Percentiles rank a stretch among this genome's conserved stretches.
Evolutionary conservation across 92 coral and sea anemone genomes (phyloP).

Genomic region (Anthopleura xanthogrammica): DNA sequence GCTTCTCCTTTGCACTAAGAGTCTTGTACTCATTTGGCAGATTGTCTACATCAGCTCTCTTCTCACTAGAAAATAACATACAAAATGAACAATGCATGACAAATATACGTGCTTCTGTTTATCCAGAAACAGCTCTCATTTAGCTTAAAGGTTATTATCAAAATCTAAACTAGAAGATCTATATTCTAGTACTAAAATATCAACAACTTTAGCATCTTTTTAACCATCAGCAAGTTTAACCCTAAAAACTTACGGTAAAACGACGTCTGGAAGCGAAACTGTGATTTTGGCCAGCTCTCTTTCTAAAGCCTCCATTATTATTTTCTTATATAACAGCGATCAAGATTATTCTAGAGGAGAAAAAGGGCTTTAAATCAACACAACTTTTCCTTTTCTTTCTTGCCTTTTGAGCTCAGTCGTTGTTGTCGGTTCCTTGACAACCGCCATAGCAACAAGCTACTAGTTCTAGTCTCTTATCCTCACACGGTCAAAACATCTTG

Average conservation of each 20-base stretch:
- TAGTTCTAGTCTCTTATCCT: background rate
- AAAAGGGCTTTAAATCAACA: background rate
- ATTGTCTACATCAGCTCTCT: conserved; percentile 30
- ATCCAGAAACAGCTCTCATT: background rate
- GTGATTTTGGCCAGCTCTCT: conserved; percentile 82
- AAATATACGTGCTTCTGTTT: background rate
- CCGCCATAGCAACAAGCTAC: conserved; percentile 17
- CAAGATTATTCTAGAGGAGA: background rate
- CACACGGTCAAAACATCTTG: background rate
- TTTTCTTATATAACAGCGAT: background rate
- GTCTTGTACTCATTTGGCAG: conserved; percentile 73
- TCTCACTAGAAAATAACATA: conserved; percentile 28
- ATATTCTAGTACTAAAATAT: background rate
- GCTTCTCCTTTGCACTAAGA: conserved; percentile 84
- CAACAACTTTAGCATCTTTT: background rate
- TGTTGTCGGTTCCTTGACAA: conserved; percentile 47
- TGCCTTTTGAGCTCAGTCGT: conserved; percentile 2
- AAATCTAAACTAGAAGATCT: background rate
- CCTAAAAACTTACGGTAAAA: conserved; percentile 59
- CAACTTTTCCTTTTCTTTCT: conserved; percentile 4
- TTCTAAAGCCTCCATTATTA: conserved; percentile 71
- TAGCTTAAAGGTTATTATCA: background rate
- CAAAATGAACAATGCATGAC: background rate
- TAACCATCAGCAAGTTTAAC: background rate
- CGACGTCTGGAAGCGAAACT: conserved; percentile 75